A percentile compares a stretch with the other conserved stretches of the same genome.
These are phyloP conservation scores for Idris sp. DNA, from an alignment of 1,140 invertebrate species.

Conservation along the genomic window DNA sequence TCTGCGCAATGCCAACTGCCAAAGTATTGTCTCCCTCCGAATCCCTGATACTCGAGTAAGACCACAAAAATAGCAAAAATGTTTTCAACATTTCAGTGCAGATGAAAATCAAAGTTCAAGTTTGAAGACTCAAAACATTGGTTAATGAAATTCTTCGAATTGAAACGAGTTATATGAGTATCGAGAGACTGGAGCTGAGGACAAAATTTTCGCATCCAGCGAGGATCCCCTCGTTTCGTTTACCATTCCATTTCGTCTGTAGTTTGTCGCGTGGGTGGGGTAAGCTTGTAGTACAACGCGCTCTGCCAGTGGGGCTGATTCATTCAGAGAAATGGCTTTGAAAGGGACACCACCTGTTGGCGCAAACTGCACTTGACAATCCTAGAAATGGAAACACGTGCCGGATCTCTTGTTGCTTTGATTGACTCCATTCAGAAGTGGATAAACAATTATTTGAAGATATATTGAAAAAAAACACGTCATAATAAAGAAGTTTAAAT, in stretches of 20 bases:
- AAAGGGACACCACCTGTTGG: slow-evolving; percentile 80
- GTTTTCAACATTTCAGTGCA: too few relatives aligned
- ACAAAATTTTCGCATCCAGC: slow-evolving; percentile 65
- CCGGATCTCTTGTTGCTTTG: slow-evolving; percentile 40
- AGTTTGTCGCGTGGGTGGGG: slow-evolving; percentile 75
- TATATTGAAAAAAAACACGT: too few relatives aligned
- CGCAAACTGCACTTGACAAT: slow-evolving; percentile 72
- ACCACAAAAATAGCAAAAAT: too few relatives aligned
- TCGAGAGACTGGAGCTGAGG: too few relatives aligned
- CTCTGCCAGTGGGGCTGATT: slow-evolving; percentile 75
- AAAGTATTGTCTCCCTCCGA: too few relatives aligned
- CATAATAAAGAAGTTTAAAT: too few relatives aligned
- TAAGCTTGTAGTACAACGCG: slow-evolving; percentile 74
- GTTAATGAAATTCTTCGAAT: too few relatives aligned
- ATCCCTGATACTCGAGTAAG: slow-evolving; percentile 50
- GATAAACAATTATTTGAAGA: slow-evolving; percentile 1
- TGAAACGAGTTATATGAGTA: too few relatives aligned
- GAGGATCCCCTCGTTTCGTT: slow-evolving; percentile 75
- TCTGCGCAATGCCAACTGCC: slow-evolving; percentile 67
- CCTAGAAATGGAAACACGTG: slow-evolving; percentile 71
- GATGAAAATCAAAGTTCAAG: too few relatives aligned
- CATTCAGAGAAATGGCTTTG: slow-evolving; percentile 79
- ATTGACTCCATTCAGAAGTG: too few relatives aligned
- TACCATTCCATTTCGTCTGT: slow-evolving; percentile 79
- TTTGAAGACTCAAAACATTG: too few relatives aligned